These are phyloP conservation scores for Junonia oenone DNA, from an alignment of 2,888 invertebrate genomes.

Conservation along the genomic window DNA sequence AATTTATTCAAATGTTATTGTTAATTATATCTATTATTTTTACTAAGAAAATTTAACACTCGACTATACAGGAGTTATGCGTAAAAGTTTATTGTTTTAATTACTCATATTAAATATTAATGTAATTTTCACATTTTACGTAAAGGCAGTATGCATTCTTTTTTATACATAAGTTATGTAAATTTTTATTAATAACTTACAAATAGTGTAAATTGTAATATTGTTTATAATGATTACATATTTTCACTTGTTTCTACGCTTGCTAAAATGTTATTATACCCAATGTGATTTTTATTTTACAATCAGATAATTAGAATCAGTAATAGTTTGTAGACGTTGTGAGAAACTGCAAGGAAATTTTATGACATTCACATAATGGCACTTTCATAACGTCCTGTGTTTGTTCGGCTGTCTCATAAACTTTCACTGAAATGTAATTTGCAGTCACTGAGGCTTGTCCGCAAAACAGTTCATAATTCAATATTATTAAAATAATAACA, in stretches of 20 bases:
- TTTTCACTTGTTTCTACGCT: too few species aligned
- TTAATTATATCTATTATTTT: too few species aligned
- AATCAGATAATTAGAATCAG: too few species aligned
- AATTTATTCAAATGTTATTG: not conserved
- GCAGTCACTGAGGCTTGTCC: conserved; percentile 44
- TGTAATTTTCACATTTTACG: too few species aligned
- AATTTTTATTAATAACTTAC: not conserved
- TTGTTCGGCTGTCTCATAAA: conserved; percentile 39
- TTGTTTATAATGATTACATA: not conserved
- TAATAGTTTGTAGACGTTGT: not conserved
- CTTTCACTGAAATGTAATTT: conserved; percentile 50
- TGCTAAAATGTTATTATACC: too few species aligned
- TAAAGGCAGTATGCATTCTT: too few species aligned
- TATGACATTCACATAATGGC: conserved; percentile 23
- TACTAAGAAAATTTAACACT: not conserved
- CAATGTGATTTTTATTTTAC: too few species aligned
- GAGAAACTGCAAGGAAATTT: not conserved
- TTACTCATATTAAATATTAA: too few species aligned
- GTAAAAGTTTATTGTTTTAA: too few species aligned
- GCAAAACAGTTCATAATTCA: conserved; percentile 43
- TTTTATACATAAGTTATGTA: not conserved
- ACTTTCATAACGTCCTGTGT: conserved; percentile 39
- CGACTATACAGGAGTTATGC: too few species aligned
- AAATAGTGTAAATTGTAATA: not conserved
- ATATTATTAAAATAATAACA: conserved; percentile 41